A percentile compares a stretch with the other conserved stretches of the same genome.
These are phyloP conservation scores for Drosophila leontia DNA, from an alignment of 1,140 invertebrate genomes.

Conservation along the genomic window DNA sequence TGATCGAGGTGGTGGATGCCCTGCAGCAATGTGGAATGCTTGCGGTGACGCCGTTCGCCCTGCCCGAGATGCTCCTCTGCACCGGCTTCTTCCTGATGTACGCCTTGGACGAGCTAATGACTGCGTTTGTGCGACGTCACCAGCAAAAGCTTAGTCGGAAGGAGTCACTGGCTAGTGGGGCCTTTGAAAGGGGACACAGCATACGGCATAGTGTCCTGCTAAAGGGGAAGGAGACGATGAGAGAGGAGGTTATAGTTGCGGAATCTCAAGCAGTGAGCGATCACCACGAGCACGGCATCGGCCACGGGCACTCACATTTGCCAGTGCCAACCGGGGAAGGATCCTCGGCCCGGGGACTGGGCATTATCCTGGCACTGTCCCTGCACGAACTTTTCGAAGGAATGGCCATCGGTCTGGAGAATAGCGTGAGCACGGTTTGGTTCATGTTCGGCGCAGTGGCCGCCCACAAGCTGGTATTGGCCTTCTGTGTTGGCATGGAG, in stretches of 20 bases:
- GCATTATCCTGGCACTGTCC: constrained; percentile 94
- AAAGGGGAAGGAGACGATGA: not conserved
- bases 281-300: constrained; percentile 85
- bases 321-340: constrained; percentile 70
- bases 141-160: constrained; percentile 74
- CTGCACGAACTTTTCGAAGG: constrained; percentile 97
- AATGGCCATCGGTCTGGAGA: constrained; percentile 93
- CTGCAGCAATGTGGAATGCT: constrained; percentile 86
- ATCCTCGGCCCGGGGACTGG: constrained; percentile 89
- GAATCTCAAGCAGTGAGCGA: constrained; percentile 64
- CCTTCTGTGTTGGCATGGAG: constrained; percentile 94
- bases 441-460: constrained; percentile 94
- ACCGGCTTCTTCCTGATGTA: constrained; percentile 94
- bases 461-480: constrained; percentile 95
- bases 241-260: constrained; percentile 31
- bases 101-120: constrained; percentile 92
- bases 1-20: constrained; percentile 88
- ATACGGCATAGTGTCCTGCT: constrained; percentile 65
- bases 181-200: constrained; percentile 72
- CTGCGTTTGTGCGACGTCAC: constrained; percentile 87
- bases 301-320: constrained; percentile 81
- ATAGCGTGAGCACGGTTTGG: constrained; percentile 89
- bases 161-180: constrained; percentile 59
- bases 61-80: constrained; percentile 90
- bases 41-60: constrained; percentile 87